Evolutionary conservation across 1,140 invertebrate genomes (phyloP).

Genomic region (Formica selysi): DNA sequence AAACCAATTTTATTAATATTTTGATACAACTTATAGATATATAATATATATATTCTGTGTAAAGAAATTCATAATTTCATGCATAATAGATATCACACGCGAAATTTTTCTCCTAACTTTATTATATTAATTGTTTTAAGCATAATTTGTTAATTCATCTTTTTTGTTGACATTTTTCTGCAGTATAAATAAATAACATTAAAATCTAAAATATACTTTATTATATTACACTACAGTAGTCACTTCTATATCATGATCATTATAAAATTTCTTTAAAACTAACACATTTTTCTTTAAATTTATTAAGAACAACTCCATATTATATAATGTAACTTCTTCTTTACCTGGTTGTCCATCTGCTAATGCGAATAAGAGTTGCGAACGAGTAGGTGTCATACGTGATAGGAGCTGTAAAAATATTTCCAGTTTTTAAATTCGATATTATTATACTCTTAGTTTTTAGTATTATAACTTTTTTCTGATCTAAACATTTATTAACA

Average conservation of each 20-base stretch:
- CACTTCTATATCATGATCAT: conserved; percentile 75
- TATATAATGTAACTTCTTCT: conserved; percentile 76
- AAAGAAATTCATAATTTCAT: background rate
- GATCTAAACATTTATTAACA: background rate
- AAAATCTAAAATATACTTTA: background rate
- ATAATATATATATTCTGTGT: background rate
- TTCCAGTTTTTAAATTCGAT: background rate
- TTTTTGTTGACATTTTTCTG: background rate
- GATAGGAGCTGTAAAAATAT: conserved; percentile 80
- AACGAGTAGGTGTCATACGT: conserved; percentile 81
- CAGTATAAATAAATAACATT: background rate
- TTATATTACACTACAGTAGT: conserved; percentile 17
- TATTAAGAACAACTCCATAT: conserved; percentile 76
- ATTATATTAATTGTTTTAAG: background rate
- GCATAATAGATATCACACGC: background rate
- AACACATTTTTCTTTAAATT: conserved; percentile 78
- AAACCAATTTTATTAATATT: conserved; percentile 38
- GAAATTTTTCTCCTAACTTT: background rate
- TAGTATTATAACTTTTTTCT: background rate
- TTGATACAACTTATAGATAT: background rate
- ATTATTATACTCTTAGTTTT: background rate
- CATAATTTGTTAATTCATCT: background rate
- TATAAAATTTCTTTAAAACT: conserved; percentile 77
- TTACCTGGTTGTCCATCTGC: conserved; percentile 75
- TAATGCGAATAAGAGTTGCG: conserved; percentile 80